These are phyloP conservation scores for Acleris cristana DNA, from an alignment of 2,888 invertebrate species.

Conservation along the genomic window DNA sequence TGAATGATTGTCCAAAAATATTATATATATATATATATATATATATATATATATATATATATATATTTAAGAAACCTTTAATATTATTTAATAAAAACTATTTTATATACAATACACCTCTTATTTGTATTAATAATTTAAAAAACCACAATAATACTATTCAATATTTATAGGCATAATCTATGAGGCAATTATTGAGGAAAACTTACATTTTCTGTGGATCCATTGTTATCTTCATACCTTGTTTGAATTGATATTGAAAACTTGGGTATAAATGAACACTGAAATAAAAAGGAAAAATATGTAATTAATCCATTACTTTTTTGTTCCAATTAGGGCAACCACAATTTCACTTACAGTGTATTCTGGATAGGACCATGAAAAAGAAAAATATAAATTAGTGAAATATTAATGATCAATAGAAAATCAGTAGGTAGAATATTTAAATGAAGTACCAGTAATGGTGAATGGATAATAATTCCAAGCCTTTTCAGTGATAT, in stretches of 20 bases:
- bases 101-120: too few relatives aligned
- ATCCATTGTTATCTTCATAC: conserved; percentile 95
- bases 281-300: conserved; percentile 83
- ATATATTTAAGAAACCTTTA: too few relatives aligned
- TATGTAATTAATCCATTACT: neutral
- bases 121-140: too few relatives aligned
- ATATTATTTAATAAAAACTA: too few relatives aligned
- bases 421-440: conserved; percentile 19
- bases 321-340: conserved; percentile 7
- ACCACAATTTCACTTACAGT: conserved; percentile 84
- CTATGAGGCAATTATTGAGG: too few relatives aligned
- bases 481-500: conserved; percentile 97
- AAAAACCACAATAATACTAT: too few relatives aligned
- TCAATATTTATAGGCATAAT: too few relatives aligned
- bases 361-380: conserved; percentile 84
- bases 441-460: conserved; percentile 83
- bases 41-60: too few relatives aligned
- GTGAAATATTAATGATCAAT: conserved; percentile 34
- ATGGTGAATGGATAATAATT: conserved; percentile 96
- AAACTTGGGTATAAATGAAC: conserved; percentile 95
- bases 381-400: conserved; percentile 53
- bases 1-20: too few relatives aligned
- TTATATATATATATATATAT: too few relatives aligned
- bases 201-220: conserved; percentile 92
- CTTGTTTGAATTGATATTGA: conserved; percentile 93